Percentiles rank a stretch among this genome's conserved stretches.
Conservation (phyloP, 2,888 invertebrate genomes). For the Cantharis rustica region DNA sequence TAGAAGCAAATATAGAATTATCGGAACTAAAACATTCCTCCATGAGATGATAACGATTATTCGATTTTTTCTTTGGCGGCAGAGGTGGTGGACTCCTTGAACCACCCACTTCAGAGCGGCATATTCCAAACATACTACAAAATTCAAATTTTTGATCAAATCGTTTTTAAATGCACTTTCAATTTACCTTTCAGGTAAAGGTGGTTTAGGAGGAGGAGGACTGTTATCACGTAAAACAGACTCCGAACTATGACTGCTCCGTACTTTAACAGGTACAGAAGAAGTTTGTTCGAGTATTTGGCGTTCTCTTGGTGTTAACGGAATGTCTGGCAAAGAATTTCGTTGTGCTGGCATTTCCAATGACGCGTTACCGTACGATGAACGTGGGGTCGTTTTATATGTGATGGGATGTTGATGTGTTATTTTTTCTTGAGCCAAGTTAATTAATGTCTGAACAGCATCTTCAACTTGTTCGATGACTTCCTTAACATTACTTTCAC, state of each 20-base stretch:
- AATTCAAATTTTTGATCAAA: not conserved
- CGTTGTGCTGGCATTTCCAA: conserved; percentile 62
- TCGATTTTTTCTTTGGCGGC: conserved; percentile 75
- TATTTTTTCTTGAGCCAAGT: conserved; percentile 82
- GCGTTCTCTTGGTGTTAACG: conserved; percentile 78
- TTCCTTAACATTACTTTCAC: conserved; percentile 68
- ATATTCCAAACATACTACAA: conserved; percentile 34
- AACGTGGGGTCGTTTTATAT: conserved; percentile 56
- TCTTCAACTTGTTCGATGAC: conserved; percentile 74
- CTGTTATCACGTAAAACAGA: conserved; percentile 74
- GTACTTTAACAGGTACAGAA: conserved; percentile 54
- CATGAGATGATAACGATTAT: conserved; percentile 57
- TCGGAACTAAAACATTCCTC: conserved; percentile 59
- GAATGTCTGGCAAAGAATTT: conserved; percentile 79
- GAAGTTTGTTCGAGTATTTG: conserved; percentile 67
- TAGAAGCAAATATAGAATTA: conserved; percentile 67
- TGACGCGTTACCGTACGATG: conserved; percentile 48
- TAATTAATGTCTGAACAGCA: conserved; percentile 76
- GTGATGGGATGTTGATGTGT: conserved; percentile 53
- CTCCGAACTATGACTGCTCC: conserved; percentile 82
- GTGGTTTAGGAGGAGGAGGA: conserved; percentile 88
- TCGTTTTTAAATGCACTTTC: not conserved
- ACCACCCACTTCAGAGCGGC: conserved; percentile 52
- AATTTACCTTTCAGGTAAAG: conserved; percentile 75
- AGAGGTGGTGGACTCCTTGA: conserved; percentile 76